Base-by-base conservation (phyloP, 2,113 vertebrate species). In the Bos indicus region DNA sequence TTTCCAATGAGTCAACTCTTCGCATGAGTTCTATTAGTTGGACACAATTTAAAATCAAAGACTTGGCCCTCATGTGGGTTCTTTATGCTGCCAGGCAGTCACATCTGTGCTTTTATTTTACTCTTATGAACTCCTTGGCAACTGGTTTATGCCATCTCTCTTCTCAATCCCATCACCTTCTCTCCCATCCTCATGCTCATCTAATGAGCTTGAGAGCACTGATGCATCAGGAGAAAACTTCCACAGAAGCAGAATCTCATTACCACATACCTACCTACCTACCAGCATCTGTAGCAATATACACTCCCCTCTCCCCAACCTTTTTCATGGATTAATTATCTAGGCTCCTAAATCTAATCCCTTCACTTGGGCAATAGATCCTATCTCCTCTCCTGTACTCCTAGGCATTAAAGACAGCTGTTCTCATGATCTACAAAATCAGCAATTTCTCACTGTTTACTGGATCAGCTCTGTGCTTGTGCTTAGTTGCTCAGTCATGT, bases 21-120 rank as follows among this genome's bases (percentile, higher is more conserved):
- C 48, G 2, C 12, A 48, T 48, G 48, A 48, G 48, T 48, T 48
- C 48, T 12, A 11, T 26, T 81, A n/a, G 80, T 57, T 81, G 16
- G 21, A 51, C 54, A 62, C 12, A 84, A n/a, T 74, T 85, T 85
- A 52, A 81, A 86, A 86, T 92, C 78, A 89, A 91, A 90, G 59
- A 26, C 52, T 33, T 56, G 88, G 40, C 51, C 87, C 25, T 94
- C 59, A 90, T 25, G n/a, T 80, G 40, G 33, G 30, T 88, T 48
- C 14, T 56, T 94, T 82, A 82, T 57, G 17, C 26, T 91, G 56
- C 30, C 30, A 23, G 10, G 26, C 5, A 62, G 25, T 60, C 33
- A 71, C 71, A 40, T 36, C 26, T 43, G 46, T 43, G 23, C 36
- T 21, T 48, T 91, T 56, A 91, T 43, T 93, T 83, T 90, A 52